Conservation (phyloP, 1,140 invertebrate genomes). For the Centruroides vittatus region DNA sequence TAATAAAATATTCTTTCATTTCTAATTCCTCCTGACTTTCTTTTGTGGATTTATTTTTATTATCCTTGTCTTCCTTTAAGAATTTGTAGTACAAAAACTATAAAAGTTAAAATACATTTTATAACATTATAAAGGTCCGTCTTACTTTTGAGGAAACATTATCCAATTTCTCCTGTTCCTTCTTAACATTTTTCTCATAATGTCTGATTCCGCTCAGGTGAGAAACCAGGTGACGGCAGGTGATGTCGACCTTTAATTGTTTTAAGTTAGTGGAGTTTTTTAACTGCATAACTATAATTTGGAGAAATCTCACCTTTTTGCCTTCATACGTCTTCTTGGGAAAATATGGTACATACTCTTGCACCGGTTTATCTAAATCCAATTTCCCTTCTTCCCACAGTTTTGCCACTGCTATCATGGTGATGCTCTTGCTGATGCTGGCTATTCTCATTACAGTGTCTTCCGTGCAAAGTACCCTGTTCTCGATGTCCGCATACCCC, state of each 20-base stretch:
- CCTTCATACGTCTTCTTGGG: slow-evolving; percentile 37
- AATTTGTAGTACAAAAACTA: too few species aligned
- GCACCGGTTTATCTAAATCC: slow-evolving; percentile 42
- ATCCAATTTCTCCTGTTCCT: slow-evolving; percentile 14
- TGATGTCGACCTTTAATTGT: slow-evolving; percentile 34
- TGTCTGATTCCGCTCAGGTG: slow-evolving; percentile 42
- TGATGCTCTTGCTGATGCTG: slow-evolving; percentile 46
- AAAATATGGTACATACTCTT: slow-evolving; percentile 38
- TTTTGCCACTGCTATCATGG: slow-evolving; percentile 38
- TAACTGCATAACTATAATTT: too few species aligned
- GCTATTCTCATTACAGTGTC: slow-evolving; percentile 45
- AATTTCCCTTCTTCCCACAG: slow-evolving; percentile 39
- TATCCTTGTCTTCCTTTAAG: too few species aligned
- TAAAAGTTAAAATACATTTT: too few species aligned
- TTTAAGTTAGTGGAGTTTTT: too few species aligned
- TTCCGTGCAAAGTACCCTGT: slow-evolving; percentile 32
- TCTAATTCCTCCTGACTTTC: slow-evolving; percentile 17
- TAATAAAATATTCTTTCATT: slow-evolving; percentile 24
- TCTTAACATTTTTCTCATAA: slow-evolving; percentile 29
- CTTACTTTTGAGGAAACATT: neutral
- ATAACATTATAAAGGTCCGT: too few species aligned
- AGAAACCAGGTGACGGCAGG: slow-evolving; percentile 36
- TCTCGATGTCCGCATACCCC: slow-evolving; percentile 45
- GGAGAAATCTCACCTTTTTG: slow-evolving; percentile 24
- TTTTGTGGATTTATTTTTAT: neutral